Percentiles rank a stretch among this genome's conserved stretches.
Conservation (phyloP, 1,140 invertebrate species). For the Oryctes rhinoceros region DNA sequence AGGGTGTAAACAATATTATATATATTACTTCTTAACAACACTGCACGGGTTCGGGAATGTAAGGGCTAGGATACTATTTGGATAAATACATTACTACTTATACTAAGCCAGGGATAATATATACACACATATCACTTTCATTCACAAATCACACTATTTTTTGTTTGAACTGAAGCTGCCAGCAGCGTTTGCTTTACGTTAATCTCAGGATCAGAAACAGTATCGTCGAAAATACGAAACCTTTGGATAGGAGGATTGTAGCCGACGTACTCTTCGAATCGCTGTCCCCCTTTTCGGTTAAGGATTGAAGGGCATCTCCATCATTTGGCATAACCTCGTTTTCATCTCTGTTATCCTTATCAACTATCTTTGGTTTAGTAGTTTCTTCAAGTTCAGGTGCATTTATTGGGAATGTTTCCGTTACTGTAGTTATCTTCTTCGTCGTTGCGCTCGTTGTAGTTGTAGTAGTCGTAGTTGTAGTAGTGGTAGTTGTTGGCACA, state of each 20-base stretch:
- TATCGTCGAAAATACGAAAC: background rate
- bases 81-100: background rate
- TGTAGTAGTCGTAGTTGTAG: constrained; percentile 76
- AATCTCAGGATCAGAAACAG: background rate
- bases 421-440: constrained; percentile 65
- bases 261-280: background rate
- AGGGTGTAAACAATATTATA: background rate
- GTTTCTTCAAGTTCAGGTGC: constrained; percentile 53
- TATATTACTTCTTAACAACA: constrained; percentile 24
- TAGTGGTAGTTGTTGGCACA: constrained; percentile 78
- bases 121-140: constrained; percentile 35
- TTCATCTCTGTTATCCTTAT: constrained; percentile 45
- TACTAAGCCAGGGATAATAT: constrained; percentile 24
- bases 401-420: constrained; percentile 60
- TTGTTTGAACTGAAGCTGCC: constrained; percentile 38
- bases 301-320: constrained; percentile 48
- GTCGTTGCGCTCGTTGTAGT: constrained; percentile 71
- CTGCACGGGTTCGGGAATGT: constrained; percentile 19
- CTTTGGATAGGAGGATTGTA: background rate
- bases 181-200: constrained; percentile 32
- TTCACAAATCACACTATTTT: constrained; percentile 31
- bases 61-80: constrained; percentile 16
- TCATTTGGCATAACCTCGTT: constrained; percentile 53
- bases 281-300: constrained; percentile 51
- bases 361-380: constrained; percentile 41